These are phyloP conservation scores for Odontesthes bonariensis DNA, from an alignment of 2,113 vertebrate genomes.

Conservation along the genomic window DNA sequence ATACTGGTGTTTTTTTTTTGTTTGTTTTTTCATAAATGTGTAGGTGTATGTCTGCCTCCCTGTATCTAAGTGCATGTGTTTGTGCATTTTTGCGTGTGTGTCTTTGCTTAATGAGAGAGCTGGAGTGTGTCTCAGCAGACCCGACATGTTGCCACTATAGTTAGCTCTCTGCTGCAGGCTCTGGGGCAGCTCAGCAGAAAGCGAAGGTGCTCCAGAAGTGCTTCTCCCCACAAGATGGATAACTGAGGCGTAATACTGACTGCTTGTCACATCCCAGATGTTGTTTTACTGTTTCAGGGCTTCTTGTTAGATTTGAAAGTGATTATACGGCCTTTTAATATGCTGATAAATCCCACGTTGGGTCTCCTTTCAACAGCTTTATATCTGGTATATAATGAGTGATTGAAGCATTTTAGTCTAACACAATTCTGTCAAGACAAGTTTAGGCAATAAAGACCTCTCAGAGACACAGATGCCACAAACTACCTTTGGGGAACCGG, in stretches of 20 bases:
- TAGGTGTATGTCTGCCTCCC: conserved; percentile 19
- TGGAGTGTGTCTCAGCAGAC: conserved; percentile 67
- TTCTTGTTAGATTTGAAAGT: not conserved
- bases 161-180: conserved; percentile 71
- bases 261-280: not conserved
- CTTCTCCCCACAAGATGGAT: conserved; percentile 31
- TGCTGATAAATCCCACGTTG: not conserved
- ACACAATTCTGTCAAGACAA: not conserved
- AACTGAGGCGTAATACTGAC: conserved; percentile 13
- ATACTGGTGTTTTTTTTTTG: conserved; percentile 29
- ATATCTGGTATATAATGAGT: not conserved
- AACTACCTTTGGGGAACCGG: conserved; percentile 1
- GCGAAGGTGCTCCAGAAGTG: conserved; percentile 24
- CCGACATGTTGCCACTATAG: conserved; percentile 71
- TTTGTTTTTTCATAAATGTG: conserved; percentile 10
- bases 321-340: not conserved
- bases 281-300: not conserved
- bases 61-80: conserved; percentile 19
- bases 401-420: not conserved
- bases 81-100: conserved; percentile 16
- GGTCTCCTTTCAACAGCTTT: not conserved
- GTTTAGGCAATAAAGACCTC: not conserved
- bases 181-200: conserved; percentile 66
- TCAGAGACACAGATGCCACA: conserved; percentile 2
- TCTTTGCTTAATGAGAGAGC: conserved; percentile 68